Conservation (phyloP, 2,888 invertebrate species). For the Cataglyphis albicans region DNA sequence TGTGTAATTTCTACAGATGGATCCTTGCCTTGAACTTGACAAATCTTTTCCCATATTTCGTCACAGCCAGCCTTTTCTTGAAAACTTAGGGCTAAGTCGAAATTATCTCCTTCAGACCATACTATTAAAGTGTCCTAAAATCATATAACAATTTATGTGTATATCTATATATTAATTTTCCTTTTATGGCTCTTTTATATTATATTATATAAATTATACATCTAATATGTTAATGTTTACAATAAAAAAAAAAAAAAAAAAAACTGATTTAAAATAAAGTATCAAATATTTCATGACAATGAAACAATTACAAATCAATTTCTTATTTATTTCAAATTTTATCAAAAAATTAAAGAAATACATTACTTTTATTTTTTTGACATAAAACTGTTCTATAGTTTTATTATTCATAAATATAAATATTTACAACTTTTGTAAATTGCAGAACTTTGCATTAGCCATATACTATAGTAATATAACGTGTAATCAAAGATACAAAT, state of each 20-base stretch:
- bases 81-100: conserved; percentile 99
- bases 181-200: neutral
- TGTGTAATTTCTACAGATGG: conserved; percentile 99
- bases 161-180: neutral
- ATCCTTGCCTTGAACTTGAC: conserved; percentile 99
- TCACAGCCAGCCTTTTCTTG: conserved; percentile 99
- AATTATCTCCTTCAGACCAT: conserved; percentile 99
- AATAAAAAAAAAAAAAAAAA: neutral
- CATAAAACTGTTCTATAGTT: neutral
- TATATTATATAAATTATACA: neutral
- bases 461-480: neutral
- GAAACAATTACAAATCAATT: neutral
- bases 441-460: neutral
- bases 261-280: neutral
- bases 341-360: neutral
- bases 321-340: neutral
- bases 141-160: conserved; percentile 36
- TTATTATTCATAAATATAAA: neutral
- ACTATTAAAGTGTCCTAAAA: conserved; percentile 98
- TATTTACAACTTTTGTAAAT: neutral
- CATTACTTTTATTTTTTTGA: neutral
- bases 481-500: neutral
- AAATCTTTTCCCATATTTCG: conserved; percentile 99
- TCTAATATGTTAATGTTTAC: neutral
- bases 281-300: neutral